phyloP scores from a whole-genome alignment of 2,113 vertebrate genomes.

The Tauraco erythrolophus region DNA sequence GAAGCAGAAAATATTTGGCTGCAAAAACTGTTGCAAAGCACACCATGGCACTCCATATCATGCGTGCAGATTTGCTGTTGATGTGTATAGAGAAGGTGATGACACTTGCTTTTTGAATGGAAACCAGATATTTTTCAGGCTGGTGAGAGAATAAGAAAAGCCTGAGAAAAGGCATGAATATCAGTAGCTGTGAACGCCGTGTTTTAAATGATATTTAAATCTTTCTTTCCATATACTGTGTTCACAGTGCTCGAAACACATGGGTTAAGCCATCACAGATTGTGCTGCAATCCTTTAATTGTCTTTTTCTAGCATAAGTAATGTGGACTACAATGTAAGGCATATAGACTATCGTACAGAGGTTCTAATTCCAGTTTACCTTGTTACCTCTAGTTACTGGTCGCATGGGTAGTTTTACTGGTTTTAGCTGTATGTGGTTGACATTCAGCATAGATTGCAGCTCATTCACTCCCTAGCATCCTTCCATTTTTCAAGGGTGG shows the following conservation, averaged over 20 bases:
- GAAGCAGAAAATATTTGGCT: slow-evolving; percentile 71
- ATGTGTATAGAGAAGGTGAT: slow-evolving; percentile 30
- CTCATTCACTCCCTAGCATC: not conserved
- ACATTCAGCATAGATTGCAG: not conserved
- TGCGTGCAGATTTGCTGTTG: slow-evolving; percentile 53
- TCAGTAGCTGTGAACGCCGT: slow-evolving; percentile 31
- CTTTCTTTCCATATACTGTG: not conserved
- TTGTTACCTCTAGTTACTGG: not conserved
- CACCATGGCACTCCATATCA: slow-evolving; percentile 32
- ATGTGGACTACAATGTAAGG: not conserved
- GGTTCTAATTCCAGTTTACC: not conserved
- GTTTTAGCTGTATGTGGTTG: not conserved
- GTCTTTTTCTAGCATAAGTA: not conserved
- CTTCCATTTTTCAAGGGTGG: not conserved
- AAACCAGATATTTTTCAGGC: slow-evolving; percentile 35
- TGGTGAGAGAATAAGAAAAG: slow-evolving; percentile 55
- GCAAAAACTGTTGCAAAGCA: slow-evolving; percentile 60
- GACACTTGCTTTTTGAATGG: slow-evolving; percentile 7
- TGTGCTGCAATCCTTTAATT: not conserved
- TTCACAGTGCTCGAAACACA: not conserved
- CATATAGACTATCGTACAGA: rapidly evolving
- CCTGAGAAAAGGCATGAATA: slow-evolving; percentile 33
- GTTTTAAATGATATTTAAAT: slow-evolving; percentile 39
- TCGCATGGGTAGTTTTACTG: not conserved
- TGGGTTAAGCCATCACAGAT: not conserved